A percentile compares a stretch with the other conserved stretches of the same genome.
Conservation (phyloP, 2,797 vertebrate genomes). For the Heliangelus exortis region DNA sequence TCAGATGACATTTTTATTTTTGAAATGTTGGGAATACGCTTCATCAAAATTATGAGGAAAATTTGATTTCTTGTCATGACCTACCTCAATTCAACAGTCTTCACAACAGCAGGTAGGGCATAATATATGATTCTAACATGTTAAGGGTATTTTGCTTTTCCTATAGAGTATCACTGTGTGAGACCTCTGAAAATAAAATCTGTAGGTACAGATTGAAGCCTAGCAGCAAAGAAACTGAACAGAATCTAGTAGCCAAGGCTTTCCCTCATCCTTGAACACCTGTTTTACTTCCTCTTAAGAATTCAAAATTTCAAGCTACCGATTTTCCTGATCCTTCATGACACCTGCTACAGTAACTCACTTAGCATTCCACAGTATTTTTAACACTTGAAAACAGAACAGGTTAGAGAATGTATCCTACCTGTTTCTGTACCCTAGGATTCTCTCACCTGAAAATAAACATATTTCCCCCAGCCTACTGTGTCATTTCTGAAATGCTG, state of each 20-base stretch:
- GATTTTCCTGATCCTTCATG: not conserved
- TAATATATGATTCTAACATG: accelerated
- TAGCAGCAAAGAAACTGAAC: not conserved
- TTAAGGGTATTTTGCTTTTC: not conserved
- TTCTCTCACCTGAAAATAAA: not conserved
- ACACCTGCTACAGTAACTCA: not conserved
- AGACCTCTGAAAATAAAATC: not conserved
- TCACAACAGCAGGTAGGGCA: not conserved
- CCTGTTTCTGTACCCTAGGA: not conserved
- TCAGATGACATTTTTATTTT: not conserved
- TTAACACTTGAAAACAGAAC: not conserved
- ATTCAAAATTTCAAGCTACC: not conserved
- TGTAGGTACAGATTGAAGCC: not conserved
- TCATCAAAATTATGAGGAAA: not conserved
- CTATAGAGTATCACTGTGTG: not conserved
- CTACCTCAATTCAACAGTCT: not conserved
- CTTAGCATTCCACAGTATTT: not conserved
- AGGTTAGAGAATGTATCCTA: not conserved
- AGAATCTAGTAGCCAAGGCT: not conserved
- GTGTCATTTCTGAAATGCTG: not conserved
- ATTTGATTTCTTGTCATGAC: not conserved
- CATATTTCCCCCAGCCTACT: not conserved
- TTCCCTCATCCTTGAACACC: not conserved
- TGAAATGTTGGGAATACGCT: not conserved
- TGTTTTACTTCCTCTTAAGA: not conserved